Percentiles rank a stretch among this genome's conserved stretches.
Conservation (phyloP, 1,140 invertebrate species). For the Ostrea edulis region DNA sequence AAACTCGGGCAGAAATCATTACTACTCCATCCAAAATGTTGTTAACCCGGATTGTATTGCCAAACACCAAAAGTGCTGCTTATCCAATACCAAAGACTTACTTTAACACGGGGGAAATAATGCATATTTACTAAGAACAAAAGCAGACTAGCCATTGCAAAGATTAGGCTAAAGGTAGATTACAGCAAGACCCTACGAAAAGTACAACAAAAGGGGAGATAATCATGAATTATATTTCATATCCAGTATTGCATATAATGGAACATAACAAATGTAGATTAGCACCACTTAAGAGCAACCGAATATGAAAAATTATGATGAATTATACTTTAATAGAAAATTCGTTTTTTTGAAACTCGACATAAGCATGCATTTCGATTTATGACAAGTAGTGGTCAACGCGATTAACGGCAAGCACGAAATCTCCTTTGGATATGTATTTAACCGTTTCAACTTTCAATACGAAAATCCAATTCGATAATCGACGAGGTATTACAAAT, state of each 20-base stretch:
- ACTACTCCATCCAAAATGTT: neutral
- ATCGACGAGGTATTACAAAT: neutral
- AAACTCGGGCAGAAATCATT: slow-evolving; percentile 19
- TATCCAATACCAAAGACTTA: slow-evolving; percentile 3
- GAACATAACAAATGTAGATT: neutral
- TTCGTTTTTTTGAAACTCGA: neutral
- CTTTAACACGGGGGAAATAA: neutral
- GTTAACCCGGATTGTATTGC: neutral
- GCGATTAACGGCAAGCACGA: neutral
- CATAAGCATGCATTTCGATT: neutral
- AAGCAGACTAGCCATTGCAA: neutral
- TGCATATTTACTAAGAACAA: slow-evolving; percentile 2
- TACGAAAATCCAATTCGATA: neutral
- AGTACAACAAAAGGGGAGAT: neutral
- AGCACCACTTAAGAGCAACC: neutral
- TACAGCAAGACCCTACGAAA: neutral
- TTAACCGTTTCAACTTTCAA: neutral
- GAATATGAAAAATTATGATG: neutral
- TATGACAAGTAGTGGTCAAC: neutral
- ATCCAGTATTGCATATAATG: neutral
- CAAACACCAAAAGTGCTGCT: neutral
- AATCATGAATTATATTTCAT: neutral
- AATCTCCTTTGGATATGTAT: slow-evolving; percentile 3
- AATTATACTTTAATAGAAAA: neutral
- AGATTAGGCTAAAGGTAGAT: neutral